Conservation (phyloP, 2,113 vertebrate species). For the Seriola dumerili region DNA sequence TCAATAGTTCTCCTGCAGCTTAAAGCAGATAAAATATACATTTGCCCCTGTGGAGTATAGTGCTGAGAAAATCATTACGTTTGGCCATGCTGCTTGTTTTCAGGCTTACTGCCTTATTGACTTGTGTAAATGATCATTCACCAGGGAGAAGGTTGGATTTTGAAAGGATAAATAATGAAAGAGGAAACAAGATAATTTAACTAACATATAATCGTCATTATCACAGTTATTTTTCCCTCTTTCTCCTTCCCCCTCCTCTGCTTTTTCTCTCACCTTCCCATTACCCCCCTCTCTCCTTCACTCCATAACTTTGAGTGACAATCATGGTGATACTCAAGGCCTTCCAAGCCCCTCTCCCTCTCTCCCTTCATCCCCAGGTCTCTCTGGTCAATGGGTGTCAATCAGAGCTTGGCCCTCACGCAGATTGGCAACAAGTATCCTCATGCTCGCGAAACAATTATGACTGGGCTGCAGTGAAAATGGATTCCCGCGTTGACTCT, state of each 20-base stretch:
- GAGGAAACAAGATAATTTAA: conserved; percentile 53
- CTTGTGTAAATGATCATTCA: conserved; percentile 74
- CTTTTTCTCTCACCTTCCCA: conserved; percentile 11
- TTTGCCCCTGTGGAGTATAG: conserved; percentile 56
- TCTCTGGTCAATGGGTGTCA: conserved; percentile 93
- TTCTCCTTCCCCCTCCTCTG: neutral
- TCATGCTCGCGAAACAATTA: conserved; percentile 92
- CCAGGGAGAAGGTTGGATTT: conserved; percentile 53
- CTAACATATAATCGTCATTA: conserved; percentile 1
- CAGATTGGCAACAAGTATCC: conserved; percentile 92
- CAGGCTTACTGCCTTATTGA: conserved; percentile 75
- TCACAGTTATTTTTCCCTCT: neutral
- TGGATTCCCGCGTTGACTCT: conserved; percentile 90
- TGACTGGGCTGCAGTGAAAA: conserved; percentile 90
- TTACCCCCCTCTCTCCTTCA: conserved; percentile 21
- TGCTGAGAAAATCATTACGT: conserved; percentile 68
- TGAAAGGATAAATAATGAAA: conserved; percentile 67
- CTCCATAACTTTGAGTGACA: conserved; percentile 75
- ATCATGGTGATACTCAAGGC: conserved; percentile 71
- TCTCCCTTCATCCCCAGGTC: conserved; percentile 55
- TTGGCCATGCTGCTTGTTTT: conserved; percentile 61
- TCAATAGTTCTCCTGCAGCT: conserved; percentile 77
- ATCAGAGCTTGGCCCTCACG: conserved; percentile 87
- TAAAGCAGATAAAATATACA: conserved; percentile 75
- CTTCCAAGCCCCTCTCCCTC: conserved; percentile 48